Evolutionary conservation across 2,797 vertebrate species (phyloP).

Genomic region (Nothura maculosa): DNA sequence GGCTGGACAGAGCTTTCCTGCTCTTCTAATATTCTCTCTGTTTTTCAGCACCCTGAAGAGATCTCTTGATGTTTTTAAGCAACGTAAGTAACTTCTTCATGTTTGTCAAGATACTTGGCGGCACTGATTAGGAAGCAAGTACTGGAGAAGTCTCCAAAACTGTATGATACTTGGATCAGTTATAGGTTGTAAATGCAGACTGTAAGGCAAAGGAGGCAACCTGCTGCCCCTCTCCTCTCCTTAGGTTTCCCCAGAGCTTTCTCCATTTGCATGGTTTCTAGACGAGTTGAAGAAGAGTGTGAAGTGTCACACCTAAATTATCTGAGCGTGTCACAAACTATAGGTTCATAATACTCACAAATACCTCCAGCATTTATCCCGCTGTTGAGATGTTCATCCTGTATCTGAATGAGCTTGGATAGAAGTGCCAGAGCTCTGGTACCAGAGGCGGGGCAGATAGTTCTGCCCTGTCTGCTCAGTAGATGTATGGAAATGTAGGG

Average conservation of each 20-base stretch:
- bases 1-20: neutral
- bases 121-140: neutral
- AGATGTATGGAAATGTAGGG: no score
- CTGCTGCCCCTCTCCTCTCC: neutral
- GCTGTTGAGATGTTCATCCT: no score
- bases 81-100: slow-evolving; percentile 86
- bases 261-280: neutral
- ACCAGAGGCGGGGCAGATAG: no score
- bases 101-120: neutral
- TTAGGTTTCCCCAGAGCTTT: neutral
- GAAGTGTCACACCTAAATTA: neutral
- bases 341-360: neutral
- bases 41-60: slow-evolving; percentile 90
- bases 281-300: neutral
- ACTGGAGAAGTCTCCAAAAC: neutral
- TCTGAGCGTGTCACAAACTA: neutral
- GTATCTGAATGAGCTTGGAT: no score
- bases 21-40: neutral
- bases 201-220: neutral
- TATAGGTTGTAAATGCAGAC: neutral
- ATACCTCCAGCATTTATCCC: no score
- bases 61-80: slow-evolving; percentile 93
- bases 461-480: no score
- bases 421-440: no score
- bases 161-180: neutral